Evolutionary conservation across 2,888 invertebrate genomes (phyloP), one percentile per base, ranked within the genome.

Genomic region (Strigamia crassipes): DNA sequence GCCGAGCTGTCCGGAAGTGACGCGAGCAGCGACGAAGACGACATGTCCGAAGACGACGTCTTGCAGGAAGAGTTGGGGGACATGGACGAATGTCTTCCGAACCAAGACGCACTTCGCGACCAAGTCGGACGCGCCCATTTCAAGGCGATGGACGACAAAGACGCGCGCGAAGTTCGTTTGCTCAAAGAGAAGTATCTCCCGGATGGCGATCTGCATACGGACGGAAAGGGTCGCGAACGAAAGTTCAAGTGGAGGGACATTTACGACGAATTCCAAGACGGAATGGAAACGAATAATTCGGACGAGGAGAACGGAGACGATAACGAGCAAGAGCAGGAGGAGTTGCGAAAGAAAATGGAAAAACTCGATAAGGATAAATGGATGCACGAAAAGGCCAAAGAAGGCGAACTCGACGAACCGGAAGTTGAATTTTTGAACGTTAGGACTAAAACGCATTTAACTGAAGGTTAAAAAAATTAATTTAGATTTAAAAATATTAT

Each of bases 1-100:
- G 97, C 97, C 0, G 97, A 97, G 86, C 88, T 97, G 42, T 95
- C 96, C 0, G 97, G 96, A 86, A 95, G 94, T 2, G 96, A 96
- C 84, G 94, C 93, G 92, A 95, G 92, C 0, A 95, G 95, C 78
- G 96, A 96, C 86, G 96, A 94, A 88, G 95, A 96, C 88, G 91
- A 91, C 46, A 92, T 92, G 82, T 88, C 94, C 85, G 96, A 96
- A 86, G 90, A 91, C 81, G 88, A 88, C 78, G 84, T 87, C 6
- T 91, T 96, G 88, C 96, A 97, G 87, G 89, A 91, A 3, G 96
- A 97, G 87, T 92, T 92, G 82, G 97, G 94, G 0, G 97, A 97
- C 85, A 91, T 91, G 13, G 97, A 97, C 83, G 91, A 92, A 46
- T 92, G 95, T 86, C 82, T 86, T 4, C 93, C 96, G 86, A 21